These are phyloP conservation scores for Uropsilus gracilis DNA, from an alignment of 2,113 vertebrate species.

Conservation along the genomic window DNA sequence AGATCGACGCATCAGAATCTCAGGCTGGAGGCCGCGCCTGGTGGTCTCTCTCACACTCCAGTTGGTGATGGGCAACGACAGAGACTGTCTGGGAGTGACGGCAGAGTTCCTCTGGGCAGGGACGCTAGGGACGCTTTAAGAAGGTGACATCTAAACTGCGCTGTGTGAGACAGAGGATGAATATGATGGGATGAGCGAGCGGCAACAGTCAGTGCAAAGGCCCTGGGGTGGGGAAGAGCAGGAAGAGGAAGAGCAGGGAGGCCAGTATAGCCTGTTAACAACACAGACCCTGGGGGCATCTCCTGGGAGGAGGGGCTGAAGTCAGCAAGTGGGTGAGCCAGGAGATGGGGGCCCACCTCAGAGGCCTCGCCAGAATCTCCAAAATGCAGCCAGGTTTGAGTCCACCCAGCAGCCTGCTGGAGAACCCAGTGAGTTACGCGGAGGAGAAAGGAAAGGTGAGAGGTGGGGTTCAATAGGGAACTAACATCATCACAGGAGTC, in stretches of 20 bases:
- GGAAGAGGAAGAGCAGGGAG: not conserved
- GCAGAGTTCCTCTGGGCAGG: not conserved
- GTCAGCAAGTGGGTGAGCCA: not conserved
- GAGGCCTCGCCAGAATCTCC: not conserved
- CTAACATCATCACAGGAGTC: not conserved
- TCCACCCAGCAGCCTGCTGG: not conserved
- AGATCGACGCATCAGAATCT: not conserved
- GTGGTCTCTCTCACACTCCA: accelerated
- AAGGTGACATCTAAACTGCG: not conserved
- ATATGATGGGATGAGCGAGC: no score
- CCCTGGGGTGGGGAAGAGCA: not conserved
- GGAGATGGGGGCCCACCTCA: not conserved
- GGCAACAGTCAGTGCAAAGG: not conserved
- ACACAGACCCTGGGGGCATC: not conserved
- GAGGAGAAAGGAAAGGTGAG: not conserved
- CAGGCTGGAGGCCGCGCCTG: not conserved
- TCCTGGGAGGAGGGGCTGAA: accelerated
- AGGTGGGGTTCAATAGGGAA: not conserved
- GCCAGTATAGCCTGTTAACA: not conserved
- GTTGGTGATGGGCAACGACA: not conserved
- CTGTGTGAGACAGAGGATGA: not conserved
- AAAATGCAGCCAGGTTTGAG: not conserved
- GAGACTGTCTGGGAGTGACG: not conserved
- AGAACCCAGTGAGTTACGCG: not conserved
- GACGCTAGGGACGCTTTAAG: not conserved